These are phyloP conservation scores for Mormyrops attenuatus DNA, from an alignment of 2,797 vertebrate species.

Conservation along the genomic window DNA sequence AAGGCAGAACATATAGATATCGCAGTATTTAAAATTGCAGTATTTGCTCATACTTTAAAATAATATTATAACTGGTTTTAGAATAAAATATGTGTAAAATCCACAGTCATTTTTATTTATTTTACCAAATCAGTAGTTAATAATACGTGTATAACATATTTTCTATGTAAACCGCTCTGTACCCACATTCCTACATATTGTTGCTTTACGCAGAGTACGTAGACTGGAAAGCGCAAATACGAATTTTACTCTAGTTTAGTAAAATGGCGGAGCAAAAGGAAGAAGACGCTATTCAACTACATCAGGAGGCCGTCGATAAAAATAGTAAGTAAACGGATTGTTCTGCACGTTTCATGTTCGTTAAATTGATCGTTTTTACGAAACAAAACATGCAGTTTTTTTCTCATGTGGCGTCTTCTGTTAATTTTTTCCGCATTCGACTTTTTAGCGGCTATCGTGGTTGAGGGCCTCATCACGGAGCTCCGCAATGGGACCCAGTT, in stretches of 20 bases:
- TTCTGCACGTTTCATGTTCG: background rate
- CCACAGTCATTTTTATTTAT: background rate
- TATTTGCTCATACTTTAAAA: background rate
- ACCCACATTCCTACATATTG: background rate
- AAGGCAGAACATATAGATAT: background rate
- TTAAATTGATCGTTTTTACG: background rate
- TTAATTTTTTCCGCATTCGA: slow-evolving; percentile 24
- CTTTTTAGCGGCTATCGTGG: slow-evolving; percentile 57
- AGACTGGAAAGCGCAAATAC: slow-evolving; percentile 18
- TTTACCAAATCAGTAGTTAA: background rate
- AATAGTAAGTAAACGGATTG: slow-evolving; percentile 48
- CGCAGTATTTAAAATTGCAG: background rate
- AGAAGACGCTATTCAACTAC: slow-evolving; percentile 51
- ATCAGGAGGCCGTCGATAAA: slow-evolving; percentile 63
- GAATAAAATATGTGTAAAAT: background rate
- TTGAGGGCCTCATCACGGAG: slow-evolving; percentile 67
- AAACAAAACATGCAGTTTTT: background rate
- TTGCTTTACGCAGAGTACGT: slow-evolving; percentile 18
- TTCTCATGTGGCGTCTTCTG: background rate
- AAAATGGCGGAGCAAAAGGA: slow-evolving; percentile 65
- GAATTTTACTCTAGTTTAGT: slow-evolving; percentile 38
- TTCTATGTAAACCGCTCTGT: background rate
- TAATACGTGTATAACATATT: background rate
- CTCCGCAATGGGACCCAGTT: slow-evolving; percentile 65
- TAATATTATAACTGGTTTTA: background rate